These are phyloP conservation scores for Platygyra sinensis DNA, from an alignment of 64 coral and sea anemone species.

Conservation along the genomic window DNA sequence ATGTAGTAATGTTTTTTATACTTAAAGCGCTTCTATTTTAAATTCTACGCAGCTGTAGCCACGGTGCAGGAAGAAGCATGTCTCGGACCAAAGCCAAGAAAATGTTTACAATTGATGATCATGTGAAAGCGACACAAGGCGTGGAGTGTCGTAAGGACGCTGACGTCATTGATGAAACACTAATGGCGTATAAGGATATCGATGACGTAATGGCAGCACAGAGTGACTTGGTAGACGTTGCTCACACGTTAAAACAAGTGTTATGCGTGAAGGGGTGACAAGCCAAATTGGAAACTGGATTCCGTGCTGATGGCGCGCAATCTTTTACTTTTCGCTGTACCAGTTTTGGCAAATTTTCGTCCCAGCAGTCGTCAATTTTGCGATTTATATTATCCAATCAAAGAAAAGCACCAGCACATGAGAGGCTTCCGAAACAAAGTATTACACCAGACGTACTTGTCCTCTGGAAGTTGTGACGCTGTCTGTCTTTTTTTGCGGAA, in stretches of 20 bases:
- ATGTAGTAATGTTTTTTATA: background rate
- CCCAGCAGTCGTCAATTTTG: too few relatives aligned
- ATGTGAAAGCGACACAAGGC: conserved; percentile 63
- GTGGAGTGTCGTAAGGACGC: conserved; percentile 87
- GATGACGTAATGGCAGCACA: conserved; percentile 92
- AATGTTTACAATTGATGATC: conserved; percentile 71
- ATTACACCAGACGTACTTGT: too few relatives aligned
- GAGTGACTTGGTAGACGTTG: conserved; percentile 76
- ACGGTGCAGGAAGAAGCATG: conserved; percentile 82
- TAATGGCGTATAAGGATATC: conserved; percentile 85
- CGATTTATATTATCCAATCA: too few relatives aligned
- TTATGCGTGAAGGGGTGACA: conserved; percentile 82
- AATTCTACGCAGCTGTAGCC: conserved; percentile 66
- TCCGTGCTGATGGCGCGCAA: background rate
- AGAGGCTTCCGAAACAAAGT: too few relatives aligned
- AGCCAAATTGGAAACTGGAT: too few relatives aligned
- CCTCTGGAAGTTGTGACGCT: too few relatives aligned
- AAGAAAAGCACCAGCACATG: too few relatives aligned
- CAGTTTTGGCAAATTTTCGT: too few relatives aligned
- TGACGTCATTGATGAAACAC: conserved; percentile 90
- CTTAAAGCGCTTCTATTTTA: background rate
- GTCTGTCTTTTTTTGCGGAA: too few relatives aligned
- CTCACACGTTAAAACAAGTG: conserved; percentile 79
- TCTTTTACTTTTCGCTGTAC: too few relatives aligned
- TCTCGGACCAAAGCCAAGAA: conserved; percentile 82